Base-by-base conservation (phyloP, 2,888 invertebrate genomes). In the Phorcus lineatus region DNA sequence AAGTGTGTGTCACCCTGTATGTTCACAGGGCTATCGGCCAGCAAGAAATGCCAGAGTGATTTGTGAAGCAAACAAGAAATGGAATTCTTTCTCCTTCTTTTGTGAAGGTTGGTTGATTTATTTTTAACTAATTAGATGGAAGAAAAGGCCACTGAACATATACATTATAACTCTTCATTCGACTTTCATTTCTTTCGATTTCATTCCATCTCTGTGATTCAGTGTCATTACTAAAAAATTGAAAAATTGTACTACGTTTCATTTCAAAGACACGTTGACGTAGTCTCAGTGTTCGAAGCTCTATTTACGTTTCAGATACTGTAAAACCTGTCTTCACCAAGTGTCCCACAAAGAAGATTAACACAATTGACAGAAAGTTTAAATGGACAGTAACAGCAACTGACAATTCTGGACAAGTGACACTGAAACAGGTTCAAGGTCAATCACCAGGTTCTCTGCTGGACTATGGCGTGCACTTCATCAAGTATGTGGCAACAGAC, bases 401-500 rank as follows among this genome's bases (percentile, higher is more conserved):
- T 0, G 74, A 74, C 47, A 74, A 74, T 24, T 52, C 74, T 22
- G 74, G 74, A 47, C 40, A 47, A 19, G 74, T 74, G 74, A 52
- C 52, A 7, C 19, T 74, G 74, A 24, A 52, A 19, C 74, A 74
- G 52, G 24, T 52, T 53, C 24, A 74, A 22, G 74, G 74, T 11
- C 19, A 16, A 4, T 36, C 24, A 9, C 74, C 74, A 22, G 52
- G 52, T 19, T 52, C 19, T 19, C 24, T 52, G 24, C 22, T 74
- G 19, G 24, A 24, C 24, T 47, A 22, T 22, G 74, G 74, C 19
- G 24, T 19, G 16, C 40, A 52, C 24, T 22, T 52, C 47, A 52
- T 74, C 24, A 40, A 53, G 16, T 53, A 74, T 24, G 52, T 52
- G 6, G 74, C 74, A 19, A 22, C 74, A 11, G 74, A 74, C 22